Conservation (phyloP, 2,888 invertebrate genomes). For the Dorcus hopei region DNA sequence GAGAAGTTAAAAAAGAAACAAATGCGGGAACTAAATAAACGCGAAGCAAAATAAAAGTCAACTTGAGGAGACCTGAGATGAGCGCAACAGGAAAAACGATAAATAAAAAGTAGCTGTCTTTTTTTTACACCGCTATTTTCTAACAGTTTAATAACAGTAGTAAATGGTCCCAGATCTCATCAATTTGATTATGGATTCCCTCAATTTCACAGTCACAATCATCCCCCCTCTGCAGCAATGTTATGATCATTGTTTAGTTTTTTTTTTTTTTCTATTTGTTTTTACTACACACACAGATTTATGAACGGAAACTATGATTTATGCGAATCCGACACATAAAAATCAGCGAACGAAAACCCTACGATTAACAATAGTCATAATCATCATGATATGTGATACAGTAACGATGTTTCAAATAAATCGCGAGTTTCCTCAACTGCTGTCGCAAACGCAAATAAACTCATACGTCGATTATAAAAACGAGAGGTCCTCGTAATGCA, state of each 20-base stretch:
- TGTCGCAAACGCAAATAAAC: too few species aligned
- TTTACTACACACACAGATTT: slow-evolving; percentile 1
- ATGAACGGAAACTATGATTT: neutral
- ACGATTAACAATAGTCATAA: neutral
- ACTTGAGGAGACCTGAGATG: neutral
- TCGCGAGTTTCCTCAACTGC: too few species aligned
- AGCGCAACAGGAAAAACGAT: neutral
- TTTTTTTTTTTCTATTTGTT: neutral
- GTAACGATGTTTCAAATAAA: too few species aligned
- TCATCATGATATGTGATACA: too few species aligned
- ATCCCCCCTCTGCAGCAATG: too few species aligned
- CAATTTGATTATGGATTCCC: neutral
- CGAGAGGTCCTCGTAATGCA: neutral
- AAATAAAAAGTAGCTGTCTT: neutral
- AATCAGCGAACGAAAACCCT: neutral
- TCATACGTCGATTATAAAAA: too few species aligned
- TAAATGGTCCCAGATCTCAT: neutral
- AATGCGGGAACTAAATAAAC: neutral
- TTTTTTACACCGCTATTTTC: neutral
- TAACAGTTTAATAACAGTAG: neutral
- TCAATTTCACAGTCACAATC: too few species aligned
- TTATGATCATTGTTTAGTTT: too few species aligned
- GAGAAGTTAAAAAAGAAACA: neutral
- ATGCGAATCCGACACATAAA: too few species aligned
- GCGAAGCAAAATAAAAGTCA: neutral